Conservation (phyloP, 2,113 vertebrate genomes). For the Tretioscincus oriximinensis region DNA sequence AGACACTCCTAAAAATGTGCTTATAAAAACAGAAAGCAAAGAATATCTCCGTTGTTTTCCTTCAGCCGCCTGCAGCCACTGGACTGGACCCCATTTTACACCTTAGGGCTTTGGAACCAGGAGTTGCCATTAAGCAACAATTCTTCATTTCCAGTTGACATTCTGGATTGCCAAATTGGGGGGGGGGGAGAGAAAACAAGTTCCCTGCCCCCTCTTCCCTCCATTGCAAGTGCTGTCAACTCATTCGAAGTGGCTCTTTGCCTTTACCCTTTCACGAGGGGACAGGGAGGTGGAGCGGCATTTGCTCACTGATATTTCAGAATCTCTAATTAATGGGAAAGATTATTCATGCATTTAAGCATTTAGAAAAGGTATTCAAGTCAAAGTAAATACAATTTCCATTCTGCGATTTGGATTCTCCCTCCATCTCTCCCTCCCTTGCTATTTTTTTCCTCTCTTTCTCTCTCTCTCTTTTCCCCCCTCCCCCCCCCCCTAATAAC, state of each 20-base stretch:
- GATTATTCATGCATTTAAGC: conserved; percentile 75
- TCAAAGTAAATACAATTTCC: conserved; percentile 62
- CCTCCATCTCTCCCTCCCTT: no score
- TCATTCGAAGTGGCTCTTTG: conserved; percentile 25
- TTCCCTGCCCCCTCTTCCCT: background rate
- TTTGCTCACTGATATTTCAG: conserved; percentile 80
- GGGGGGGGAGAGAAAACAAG: no score
- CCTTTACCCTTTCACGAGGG: conserved; percentile 51
- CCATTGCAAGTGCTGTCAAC: background rate
- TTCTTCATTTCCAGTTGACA: conserved; percentile 32
- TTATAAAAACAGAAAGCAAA: no score
- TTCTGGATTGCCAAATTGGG: background rate
- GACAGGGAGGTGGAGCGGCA: conserved; percentile 49
- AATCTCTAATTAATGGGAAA: conserved; percentile 67
- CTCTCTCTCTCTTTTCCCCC: no score
- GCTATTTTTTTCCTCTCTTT: no score
- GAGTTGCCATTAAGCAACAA: conserved; percentile 1
- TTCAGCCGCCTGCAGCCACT: background rate
- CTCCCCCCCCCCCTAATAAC: conserved; percentile 8
- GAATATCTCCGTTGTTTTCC: no score
- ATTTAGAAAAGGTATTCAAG: conserved; percentile 70
- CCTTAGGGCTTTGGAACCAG: background rate
- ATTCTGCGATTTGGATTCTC: conserved; percentile 22
- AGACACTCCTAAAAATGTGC: no score
- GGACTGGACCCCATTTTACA: rapidly evolving